Evolutionary conservation across 2,888 invertebrate genomes (phyloP).

Genomic region (Drosophila koepferae): DNA sequence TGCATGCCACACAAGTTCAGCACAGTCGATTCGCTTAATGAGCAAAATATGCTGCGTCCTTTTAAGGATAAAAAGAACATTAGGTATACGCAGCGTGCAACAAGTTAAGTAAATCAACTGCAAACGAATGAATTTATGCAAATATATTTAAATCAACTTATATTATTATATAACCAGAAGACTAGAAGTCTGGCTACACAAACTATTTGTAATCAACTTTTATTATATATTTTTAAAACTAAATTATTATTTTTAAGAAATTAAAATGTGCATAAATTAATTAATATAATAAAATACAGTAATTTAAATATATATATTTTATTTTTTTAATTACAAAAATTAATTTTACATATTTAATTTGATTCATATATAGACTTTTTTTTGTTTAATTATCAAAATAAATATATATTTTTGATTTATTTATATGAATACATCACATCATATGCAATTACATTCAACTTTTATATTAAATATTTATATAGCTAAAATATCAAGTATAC

Average conservation of each 20-base stretch:
- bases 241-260: no score
- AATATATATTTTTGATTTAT: no score
- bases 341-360: no score
- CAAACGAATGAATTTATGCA: background rate
- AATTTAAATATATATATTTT: background rate
- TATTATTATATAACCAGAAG: no score
- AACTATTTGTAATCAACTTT: no score
- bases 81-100: conserved; percentile 17
- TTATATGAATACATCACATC: no score
- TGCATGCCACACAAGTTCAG: conserved; percentile 62
- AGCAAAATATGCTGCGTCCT: conserved; percentile 24
- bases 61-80: conserved; percentile 8
- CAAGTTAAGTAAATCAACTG: background rate
- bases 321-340: background rate
- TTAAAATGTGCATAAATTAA: no score
- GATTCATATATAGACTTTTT: no score
- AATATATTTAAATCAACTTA: background rate
- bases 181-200: no score
- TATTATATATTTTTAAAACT: no score
- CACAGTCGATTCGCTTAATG: conserved; percentile 33
- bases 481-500: background rate
- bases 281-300: no score
- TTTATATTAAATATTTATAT: background rate
- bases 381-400: no score
- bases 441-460: background rate